Evolutionary conservation across 92 coral and sea anemone species (phyloP).

Genomic region (Siderastrea siderea): DNA sequence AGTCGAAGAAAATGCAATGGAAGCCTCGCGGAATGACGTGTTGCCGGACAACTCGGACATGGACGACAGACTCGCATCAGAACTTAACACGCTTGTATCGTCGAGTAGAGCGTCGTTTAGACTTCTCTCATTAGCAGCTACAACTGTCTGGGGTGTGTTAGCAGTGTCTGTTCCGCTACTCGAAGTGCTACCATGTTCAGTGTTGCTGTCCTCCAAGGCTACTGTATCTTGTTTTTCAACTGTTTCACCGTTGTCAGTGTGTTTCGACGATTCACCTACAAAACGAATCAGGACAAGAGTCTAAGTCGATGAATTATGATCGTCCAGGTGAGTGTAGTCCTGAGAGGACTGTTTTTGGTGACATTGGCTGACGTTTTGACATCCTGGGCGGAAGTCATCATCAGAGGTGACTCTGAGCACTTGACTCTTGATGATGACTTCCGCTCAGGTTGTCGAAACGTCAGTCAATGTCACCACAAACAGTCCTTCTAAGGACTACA

Average conservation of each 20-base stretch:
- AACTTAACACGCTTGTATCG: conserved; percentile 67
- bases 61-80: conserved; percentile 80
- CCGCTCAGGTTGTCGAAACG: too few species aligned
- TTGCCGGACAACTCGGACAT: conserved; percentile 82
- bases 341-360: too few species aligned
- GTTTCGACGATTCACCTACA: conserved; percentile 15
- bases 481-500: too few species aligned
- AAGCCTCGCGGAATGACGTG: conserved; percentile 83
- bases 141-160: conserved; percentile 60
- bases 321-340: too few species aligned
- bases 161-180: conserved; percentile 46
- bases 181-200: conserved; percentile 20
- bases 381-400: too few species aligned
- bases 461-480: too few species aligned
- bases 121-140: conserved; percentile 47
- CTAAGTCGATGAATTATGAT: too few species aligned
- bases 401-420: too few species aligned
- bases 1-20: conserved; percentile 90
- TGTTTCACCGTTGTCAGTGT: conserved; percentile 14
- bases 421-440: too few species aligned
- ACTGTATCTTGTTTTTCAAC: conserved; percentile 9
- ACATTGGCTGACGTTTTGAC: too few species aligned
- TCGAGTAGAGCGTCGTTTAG: conserved; percentile 80
- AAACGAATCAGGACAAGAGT: too few species aligned
- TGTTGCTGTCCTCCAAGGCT: conserved; percentile 7